These are phyloP conservation scores for Anoplopoma fimbria DNA, from an alignment of 2,113 vertebrate species.

Conservation along the genomic window DNA sequence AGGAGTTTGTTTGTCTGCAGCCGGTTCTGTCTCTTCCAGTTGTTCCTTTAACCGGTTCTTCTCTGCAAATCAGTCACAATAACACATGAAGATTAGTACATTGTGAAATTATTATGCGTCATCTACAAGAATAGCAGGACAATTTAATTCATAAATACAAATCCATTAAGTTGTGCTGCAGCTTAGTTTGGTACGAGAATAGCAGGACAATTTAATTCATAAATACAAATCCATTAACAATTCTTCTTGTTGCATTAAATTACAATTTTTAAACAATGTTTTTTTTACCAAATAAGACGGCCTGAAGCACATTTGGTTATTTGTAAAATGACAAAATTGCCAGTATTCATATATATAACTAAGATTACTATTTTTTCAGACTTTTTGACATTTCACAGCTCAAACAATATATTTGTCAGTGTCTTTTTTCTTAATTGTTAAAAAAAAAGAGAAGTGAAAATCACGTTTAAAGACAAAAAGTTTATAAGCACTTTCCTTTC, in stretches of 20 bases:
- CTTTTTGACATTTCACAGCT: not conserved
- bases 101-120: not conserved
- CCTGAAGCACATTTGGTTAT: too few species aligned
- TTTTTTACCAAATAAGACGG: too few species aligned
- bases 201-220: not conserved
- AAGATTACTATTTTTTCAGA: too few species aligned
- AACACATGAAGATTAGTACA: not conserved
- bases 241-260: not conserved
- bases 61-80: constrained; percentile 46
- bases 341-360: too few species aligned
- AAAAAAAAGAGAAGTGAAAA: not conserved
- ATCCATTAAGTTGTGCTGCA: not conserved
- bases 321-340: too few species aligned
- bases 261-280: too few species aligned
- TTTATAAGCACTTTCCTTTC: not conserved
- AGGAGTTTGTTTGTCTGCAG: constrained; percentile 22
- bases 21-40: constrained; percentile 6
- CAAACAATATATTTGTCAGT: too few species aligned
- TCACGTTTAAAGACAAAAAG: not conserved
- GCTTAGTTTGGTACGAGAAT: not conserved
- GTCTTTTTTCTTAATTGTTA: not conserved
- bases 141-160: not conserved
- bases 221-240: not conserved
- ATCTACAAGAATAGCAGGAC: not conserved
- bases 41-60: constrained; percentile 40